Conservation (phyloP, 2,113 vertebrate genomes). For the Erythrolamprus reginae region DNA sequence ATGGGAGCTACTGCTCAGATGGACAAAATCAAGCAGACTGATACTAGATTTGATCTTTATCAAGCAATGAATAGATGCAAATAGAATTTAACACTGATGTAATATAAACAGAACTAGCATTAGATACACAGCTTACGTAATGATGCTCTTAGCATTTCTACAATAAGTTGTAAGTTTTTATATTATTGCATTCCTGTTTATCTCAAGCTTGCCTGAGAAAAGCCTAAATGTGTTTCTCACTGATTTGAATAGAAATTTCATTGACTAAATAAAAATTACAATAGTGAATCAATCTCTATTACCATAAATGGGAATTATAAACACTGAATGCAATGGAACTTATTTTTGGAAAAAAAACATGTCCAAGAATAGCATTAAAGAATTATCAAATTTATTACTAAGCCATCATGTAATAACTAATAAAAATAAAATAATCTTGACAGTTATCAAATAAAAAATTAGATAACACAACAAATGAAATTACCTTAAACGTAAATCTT, state of each 20-base stretch:
- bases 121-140: neutral
- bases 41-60: neutral
- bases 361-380: neutral
- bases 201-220: neutral
- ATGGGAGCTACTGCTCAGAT: neutral
- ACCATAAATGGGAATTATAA: neutral
- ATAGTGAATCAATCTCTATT: neutral
- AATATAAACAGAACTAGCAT: neutral
- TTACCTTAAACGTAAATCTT: conserved; percentile 58
- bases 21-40: neutral
- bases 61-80: neutral
- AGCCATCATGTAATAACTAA: neutral
- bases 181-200: neutral
- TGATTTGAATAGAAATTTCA: neutral
- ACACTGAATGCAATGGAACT: neutral
- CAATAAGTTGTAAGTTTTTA: neutral
- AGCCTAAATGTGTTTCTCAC: neutral
- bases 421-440: neutral
- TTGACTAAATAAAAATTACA: neutral
- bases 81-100: neutral
- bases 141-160: neutral
- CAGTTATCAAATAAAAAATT: neutral
- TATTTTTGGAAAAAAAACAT: neutral
- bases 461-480: neutral
- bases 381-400: neutral